phyloP scores from a whole-genome alignment of 2,888 invertebrate genomes.

The Cephus rjabovi region DNA sequence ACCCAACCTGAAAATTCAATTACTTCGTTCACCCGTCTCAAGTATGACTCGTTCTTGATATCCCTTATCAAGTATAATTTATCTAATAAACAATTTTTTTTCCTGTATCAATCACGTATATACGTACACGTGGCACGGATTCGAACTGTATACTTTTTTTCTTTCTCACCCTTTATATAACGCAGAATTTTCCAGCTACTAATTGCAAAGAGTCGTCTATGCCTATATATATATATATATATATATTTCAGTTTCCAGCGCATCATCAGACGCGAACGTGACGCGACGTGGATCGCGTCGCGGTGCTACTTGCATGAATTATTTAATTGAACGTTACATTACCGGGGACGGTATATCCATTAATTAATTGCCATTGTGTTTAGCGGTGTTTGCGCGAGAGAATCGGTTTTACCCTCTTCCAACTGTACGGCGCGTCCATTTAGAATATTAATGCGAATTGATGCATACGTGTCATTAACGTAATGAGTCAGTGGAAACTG shows the following conservation, averaged over 20 bases:
- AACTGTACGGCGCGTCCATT: constrained; percentile 45
- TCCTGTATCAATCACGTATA: too few species aligned
- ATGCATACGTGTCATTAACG: constrained; percentile 65
- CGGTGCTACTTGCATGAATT: constrained; percentile 4
- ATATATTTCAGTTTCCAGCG: not conserved
- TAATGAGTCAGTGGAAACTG: constrained; percentile 63
- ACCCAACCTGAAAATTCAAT: not conserved
- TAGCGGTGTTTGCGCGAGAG: constrained; percentile 8
- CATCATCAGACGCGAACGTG: not conserved
- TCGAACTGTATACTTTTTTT: too few species aligned
- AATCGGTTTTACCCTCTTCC: not conserved
- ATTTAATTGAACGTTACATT: constrained; percentile 34
- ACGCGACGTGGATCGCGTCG: constrained; percentile 6
- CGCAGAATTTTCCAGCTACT: too few species aligned
- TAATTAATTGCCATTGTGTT: constrained; percentile 55
- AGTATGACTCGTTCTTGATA: not conserved
- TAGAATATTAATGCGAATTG: constrained; percentile 66
- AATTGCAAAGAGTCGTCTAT: too few species aligned
- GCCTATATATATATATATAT: not conserved
- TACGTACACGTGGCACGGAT: too few species aligned
- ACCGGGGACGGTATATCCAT: constrained; percentile 29
- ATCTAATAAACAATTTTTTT: too few species aligned
- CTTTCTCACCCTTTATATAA: too few species aligned
- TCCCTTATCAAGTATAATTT: not conserved
- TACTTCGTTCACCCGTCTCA: not conserved